These are phyloP conservation scores for Lordiphosa clarofinis DNA, from an alignment of 1,140 invertebrate genomes.

Conservation along the genomic window DNA sequence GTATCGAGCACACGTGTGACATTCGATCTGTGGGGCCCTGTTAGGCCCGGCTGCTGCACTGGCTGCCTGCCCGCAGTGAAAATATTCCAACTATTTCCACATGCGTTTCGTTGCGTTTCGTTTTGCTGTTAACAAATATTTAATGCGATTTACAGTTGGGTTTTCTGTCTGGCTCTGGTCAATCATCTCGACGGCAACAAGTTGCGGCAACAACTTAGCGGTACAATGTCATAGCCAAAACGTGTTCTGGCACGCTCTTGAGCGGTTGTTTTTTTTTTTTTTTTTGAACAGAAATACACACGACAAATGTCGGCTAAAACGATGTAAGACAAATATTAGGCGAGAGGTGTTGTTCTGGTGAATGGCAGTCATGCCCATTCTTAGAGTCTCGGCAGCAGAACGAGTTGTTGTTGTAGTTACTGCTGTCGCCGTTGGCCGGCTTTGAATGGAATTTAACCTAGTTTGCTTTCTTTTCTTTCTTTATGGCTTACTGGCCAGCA, in stretches of 20 bases:
- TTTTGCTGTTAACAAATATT: conserved; percentile 61
- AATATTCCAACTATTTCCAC: conserved; percentile 53
- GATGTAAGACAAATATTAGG: conserved; percentile 50
- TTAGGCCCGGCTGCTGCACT: conserved; percentile 27
- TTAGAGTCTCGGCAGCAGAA: conserved; percentile 22
- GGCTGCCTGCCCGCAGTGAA: conserved; percentile 29
- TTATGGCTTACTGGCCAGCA: too few relatives aligned
- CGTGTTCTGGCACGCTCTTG: conserved; percentile 50
- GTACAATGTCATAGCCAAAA: conserved; percentile 58
- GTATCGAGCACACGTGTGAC: conserved; percentile 44
- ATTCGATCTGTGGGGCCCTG: conserved; percentile 37
- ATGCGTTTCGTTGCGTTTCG: conserved; percentile 29
- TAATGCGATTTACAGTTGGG: conserved; percentile 59
- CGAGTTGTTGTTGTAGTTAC: conserved; percentile 28
- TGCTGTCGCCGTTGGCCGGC: conserved; percentile 31
- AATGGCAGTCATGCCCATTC: conserved; percentile 9
- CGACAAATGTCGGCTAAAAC: conserved; percentile 53
- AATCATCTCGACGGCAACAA: conserved; percentile 42
- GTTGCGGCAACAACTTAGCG: conserved; percentile 52
- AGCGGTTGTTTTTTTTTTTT: conserved; percentile 37
- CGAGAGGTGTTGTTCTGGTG: conserved; percentile 35
- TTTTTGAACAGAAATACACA: conserved; percentile 42
- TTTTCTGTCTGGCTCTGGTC: conserved; percentile 36
- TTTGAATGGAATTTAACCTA: conserved; percentile 73
- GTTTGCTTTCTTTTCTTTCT: conserved; percentile 66